Percentiles rank a stretch among this genome's conserved stretches.
Evolutionary conservation across 2,113 vertebrate genomes (phyloP).

Genomic region (Zeus faber): DNA sequence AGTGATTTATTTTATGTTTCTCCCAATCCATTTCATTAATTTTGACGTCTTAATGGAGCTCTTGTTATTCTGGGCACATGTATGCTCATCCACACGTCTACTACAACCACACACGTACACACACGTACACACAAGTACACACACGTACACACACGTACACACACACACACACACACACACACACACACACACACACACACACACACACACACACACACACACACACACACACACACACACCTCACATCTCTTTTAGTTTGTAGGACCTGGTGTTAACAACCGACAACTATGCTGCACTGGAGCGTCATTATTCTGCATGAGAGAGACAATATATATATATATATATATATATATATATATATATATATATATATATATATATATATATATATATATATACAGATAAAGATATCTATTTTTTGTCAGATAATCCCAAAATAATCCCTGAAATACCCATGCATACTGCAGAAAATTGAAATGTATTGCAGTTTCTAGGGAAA

Average conservation of each 20-base stretch:
- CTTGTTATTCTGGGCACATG: neutral
- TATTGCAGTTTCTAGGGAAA: too few relatives aligned
- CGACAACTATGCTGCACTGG: neutral
- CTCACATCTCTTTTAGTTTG: neutral
- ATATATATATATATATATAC: too few relatives aligned
- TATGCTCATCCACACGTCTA: neutral
- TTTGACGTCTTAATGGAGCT: neutral
- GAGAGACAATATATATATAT: neutral
- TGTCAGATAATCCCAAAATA: neutral
- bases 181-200: slow-evolving; percentile 1
- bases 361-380: too few relatives aligned
- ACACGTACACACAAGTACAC: neutral
- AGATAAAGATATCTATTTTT: neutral
- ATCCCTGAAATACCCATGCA: too few relatives aligned
- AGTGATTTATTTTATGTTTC: neutral
- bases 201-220: neutral
- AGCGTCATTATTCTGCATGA: neutral
- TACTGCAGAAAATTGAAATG: too few relatives aligned
- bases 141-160: neutral
- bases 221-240: neutral
- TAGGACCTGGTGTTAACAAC: neutral
- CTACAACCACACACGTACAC: neutral
- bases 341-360: too few relatives aligned
- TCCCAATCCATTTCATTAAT: neutral
- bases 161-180: neutral